Base-by-base conservation (phyloP, 2,113 vertebrate genomes). In the Tyto alba region DNA sequence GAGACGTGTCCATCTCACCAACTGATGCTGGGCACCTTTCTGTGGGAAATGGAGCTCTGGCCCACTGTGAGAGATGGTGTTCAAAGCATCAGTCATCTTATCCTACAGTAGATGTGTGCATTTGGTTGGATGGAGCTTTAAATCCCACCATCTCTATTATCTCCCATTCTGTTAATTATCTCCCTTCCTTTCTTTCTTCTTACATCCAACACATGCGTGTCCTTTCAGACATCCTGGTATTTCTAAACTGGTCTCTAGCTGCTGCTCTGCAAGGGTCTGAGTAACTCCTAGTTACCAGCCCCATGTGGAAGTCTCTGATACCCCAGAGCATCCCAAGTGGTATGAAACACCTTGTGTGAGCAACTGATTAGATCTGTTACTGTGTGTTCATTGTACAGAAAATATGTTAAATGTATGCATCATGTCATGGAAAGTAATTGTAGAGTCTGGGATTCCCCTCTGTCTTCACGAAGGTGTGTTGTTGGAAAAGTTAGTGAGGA, bases 321-420 rank as follows among this genome's bases (percentile, higher is more conserved):
- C 4, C 4, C 6, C 52, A 43, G 55, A 53, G 15, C n/a, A 50
- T 13, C 43, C 34, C 27, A 90, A 85, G 53, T 23, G 9, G 4
- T 22, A 21, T 7, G 11, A 40, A 85, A 64, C 7, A 7, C 6
- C 2, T 36, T 25, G 12, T 48, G 8, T 36, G 68, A 84, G 18
- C 21, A 60, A 17, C 6, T 5, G 7, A 73, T 29, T 10, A 11
- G 34, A 84, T 18, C 7, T 56, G 16, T 88, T 15, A 22, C 5
- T 0, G 0, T 3, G 7, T 20, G 16, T 36, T 86, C 30, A 1
- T 47, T 27, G 27, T 12, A 40, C 22, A 36, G 16, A 72, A 13
- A 60, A 40, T 17, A 17, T 0, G 2, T 27, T 36, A 32, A 79
- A 38, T 9, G 1, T 68, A 60, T 25, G 8, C 21, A 48, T 38